Conservation (phyloP, 2,797 vertebrate species). For the Hyperoplus lanceolatus region DNA sequence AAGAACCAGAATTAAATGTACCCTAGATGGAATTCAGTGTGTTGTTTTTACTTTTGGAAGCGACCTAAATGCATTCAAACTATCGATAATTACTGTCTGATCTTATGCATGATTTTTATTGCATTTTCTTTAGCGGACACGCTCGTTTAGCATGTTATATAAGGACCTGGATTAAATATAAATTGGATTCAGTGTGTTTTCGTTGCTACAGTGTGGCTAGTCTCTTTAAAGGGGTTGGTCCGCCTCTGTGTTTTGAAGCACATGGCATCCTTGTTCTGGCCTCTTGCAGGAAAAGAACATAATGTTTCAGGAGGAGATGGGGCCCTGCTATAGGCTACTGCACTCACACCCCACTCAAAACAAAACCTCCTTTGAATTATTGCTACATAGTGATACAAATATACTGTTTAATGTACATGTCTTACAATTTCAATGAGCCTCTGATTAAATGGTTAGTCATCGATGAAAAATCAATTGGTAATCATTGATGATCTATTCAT, state of each 20-base stretch:
- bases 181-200: constrained; percentile 3
- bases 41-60: too few species aligned
- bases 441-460: too few species aligned
- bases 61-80: too few species aligned
- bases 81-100: too few species aligned
- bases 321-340: constrained; percentile 27
- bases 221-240: background rate
- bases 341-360: background rate
- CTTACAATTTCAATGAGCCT: accelerated
- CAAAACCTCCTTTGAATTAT: background rate
- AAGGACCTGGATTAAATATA: constrained; percentile 38
- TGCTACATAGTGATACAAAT: background rate
- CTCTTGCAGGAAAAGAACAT: constrained; percentile 70
- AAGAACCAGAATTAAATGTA: too few species aligned
- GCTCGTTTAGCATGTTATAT: constrained; percentile 17
- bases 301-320: constrained; percentile 66
- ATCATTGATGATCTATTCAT: too few species aligned
- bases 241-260: background rate
- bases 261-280: constrained; percentile 33
- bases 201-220: background rate
- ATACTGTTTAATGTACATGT: background rate
- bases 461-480: too few species aligned
- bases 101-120: background rate
- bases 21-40: too few species aligned
- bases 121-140: background rate